Evolutionary conservation across 1,140 invertebrate species (phyloP), one percentile per base, ranked within the genome.

Genomic region (Mesaphorura yosii): DNA sequence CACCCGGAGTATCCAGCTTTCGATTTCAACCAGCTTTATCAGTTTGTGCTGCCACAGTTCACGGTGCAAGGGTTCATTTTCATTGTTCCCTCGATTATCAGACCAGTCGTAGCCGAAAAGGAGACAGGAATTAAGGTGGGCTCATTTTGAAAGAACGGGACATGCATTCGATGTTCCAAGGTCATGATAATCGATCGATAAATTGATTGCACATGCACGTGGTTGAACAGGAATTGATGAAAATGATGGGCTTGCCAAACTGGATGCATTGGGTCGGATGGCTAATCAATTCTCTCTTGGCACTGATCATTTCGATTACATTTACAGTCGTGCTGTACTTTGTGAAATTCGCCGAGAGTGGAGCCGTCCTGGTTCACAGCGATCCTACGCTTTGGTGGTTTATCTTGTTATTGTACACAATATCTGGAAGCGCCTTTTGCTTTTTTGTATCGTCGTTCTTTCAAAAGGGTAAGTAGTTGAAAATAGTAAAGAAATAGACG

Each of bases 361-460:
- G 59, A 17, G 59, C 53, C 1, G 47, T 61, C 4, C 7, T 61
- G 1, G 6, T 26, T 14, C 28, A 56, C 14, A 49, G 51, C 41
- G 47, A 61, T 34, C 49, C 49, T 22, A 25, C 38, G 14, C 12
- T 58, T 1, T 51, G 51, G 45, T 61, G 56, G 56, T 31, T 58
- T 7, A 29, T 54, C 0, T 14, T 61, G 2, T 20, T 59, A 4
- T 37, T 58, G 4, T 61, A 55, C 29, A 41, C 53, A 2, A 48
- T 59, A 3, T n/a, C 56, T 2, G 49, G 40, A 14, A 49, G 52
- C 10, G 40, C 59, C 6, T 58, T 49, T 34, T 57, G 57, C 19
- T 61, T 58, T 48, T 55, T 48, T n/a, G 40, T 61, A 19, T 51
- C 51, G 3, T 28, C 49, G 14, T 55, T 61, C 26, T 61, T 61